Percentiles rank a stretch among this genome's conserved stretches.
These are phyloP conservation scores for Distichodus sexfasciatus DNA, from an alignment of 2,797 vertebrate species.

Conservation along the genomic window DNA sequence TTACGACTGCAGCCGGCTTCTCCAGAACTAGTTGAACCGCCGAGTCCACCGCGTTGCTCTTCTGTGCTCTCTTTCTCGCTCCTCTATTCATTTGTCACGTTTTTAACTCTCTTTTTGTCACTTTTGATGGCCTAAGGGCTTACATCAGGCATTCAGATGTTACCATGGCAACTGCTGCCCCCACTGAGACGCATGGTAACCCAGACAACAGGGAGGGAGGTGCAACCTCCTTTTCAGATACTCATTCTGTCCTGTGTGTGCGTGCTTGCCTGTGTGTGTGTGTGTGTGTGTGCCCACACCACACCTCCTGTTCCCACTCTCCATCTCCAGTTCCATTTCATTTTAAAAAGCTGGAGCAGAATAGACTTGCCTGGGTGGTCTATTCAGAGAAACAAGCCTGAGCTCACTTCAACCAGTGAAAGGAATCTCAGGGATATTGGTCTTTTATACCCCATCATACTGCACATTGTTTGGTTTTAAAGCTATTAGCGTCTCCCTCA, in stretches of 20 bases:
- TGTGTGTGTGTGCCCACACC: background rate
- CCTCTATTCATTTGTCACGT: conserved; percentile 7
- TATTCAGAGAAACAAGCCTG: conserved; percentile 12
- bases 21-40: background rate
- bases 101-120: conserved; percentile 23
- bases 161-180: conserved; percentile 53
- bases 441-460: background rate
- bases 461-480: background rate
- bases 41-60: background rate
- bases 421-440: background rate
- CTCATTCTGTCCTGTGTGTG: conserved; percentile 19
- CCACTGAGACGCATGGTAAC: conserved; percentile 47
- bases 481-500: background rate
- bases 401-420: conserved; percentile 10
- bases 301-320: conserved; percentile 9
- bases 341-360: conserved; percentile 27
- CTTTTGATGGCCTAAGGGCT: conserved; percentile 39
- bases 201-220: conserved; percentile 46
- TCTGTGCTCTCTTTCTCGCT: background rate
- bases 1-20: background rate
- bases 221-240: conserved; percentile 38
- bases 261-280: conserved; percentile 8
- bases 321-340: conserved; percentile 29
- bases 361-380: conserved; percentile 35
- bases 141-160: conserved; percentile 47